Percentiles rank a stretch among this genome's conserved stretches.
Conservation (phyloP, 1,140 invertebrate species). For the Stegodyphus mimosarum region DNA sequence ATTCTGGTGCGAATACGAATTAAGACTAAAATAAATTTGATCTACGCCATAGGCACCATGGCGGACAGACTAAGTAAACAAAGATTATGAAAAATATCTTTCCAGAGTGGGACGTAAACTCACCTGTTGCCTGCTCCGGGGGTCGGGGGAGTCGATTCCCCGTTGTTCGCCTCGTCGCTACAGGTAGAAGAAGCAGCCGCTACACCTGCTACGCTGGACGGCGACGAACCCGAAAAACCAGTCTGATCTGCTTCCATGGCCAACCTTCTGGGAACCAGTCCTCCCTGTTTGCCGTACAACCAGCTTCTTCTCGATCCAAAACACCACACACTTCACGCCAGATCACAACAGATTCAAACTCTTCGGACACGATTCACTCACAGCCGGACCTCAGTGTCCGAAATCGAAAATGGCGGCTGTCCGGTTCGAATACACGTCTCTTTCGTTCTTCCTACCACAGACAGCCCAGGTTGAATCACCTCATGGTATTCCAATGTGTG, state of each 20-base stretch:
- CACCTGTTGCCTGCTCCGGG: constrained; percentile 41
- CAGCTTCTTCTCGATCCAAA: constrained; percentile 13
- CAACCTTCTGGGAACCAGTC: constrained; percentile 45
- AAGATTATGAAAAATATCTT: neutral
- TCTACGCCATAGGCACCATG: too few species aligned
- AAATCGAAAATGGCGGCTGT: neutral
- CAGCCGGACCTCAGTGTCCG: neutral
- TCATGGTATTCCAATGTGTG: neutral
- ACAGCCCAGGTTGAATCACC: constrained; percentile 14
- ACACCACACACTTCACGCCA: constrained; percentile 16
- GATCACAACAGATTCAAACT: neutral
- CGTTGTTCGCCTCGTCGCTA: constrained; percentile 35
- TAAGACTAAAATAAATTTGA: too few species aligned
- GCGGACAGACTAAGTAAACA: neutral
- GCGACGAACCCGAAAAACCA: constrained; percentile 58
- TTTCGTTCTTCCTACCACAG: too few species aligned
- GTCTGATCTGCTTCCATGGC: constrained; percentile 55
- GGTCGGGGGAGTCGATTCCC: constrained; percentile 45
- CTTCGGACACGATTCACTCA: constrained; percentile 4
- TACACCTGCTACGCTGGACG: constrained; percentile 51
- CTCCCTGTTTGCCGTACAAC: constrained; percentile 33
- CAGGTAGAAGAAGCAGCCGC: constrained; percentile 13
- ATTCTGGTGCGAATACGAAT: too few species aligned
- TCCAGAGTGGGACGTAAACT: constrained; percentile 11
- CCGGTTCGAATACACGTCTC: neutral